Evolutionary conservation across 2,888 invertebrate species (phyloP).

Genomic region (Papilio demoleus): DNA sequence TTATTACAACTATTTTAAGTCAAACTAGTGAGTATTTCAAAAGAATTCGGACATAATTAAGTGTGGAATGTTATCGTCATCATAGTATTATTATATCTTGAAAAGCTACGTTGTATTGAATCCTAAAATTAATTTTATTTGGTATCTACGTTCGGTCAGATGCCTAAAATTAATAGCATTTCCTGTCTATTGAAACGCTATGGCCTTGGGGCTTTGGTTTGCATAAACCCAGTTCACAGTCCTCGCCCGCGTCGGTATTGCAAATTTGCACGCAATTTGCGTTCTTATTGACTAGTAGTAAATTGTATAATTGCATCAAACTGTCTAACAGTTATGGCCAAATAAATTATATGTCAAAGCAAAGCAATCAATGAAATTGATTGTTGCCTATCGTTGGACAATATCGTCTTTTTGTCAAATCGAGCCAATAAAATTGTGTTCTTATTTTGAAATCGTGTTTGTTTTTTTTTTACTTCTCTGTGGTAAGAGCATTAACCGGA

Average conservation of each 20-base stretch:
- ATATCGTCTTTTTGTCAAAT: constrained; percentile 36
- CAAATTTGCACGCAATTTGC: constrained; percentile 10
- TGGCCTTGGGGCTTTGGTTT: constrained; percentile 31
- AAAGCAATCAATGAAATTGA: constrained; percentile 43
- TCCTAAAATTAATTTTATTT: background rate
- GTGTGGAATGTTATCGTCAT: background rate
- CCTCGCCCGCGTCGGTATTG: background rate
- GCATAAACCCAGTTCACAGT: constrained; percentile 31
- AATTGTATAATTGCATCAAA: constrained; percentile 25
- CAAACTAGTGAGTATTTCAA: background rate
- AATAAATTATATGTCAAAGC: constrained; percentile 8
- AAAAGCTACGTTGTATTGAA: background rate
- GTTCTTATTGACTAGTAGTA: background rate
- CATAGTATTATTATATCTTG: background rate
- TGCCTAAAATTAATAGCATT: constrained; percentile 33
- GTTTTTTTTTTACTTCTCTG: constrained; percentile 19
- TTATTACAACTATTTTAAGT: background rate
- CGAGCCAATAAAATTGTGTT: constrained; percentile 27
- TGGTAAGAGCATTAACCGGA: constrained; percentile 28
- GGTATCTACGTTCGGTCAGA: constrained; percentile 21
- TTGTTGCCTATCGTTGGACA: constrained; percentile 32
- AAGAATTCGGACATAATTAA: background rate
- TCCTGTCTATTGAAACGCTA: constrained; percentile 33
- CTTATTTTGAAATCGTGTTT: constrained; percentile 32
- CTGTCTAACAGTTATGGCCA: background rate